Conservation (phyloP, 2,113 vertebrate genomes). For the Archilochus colubris region DNA sequence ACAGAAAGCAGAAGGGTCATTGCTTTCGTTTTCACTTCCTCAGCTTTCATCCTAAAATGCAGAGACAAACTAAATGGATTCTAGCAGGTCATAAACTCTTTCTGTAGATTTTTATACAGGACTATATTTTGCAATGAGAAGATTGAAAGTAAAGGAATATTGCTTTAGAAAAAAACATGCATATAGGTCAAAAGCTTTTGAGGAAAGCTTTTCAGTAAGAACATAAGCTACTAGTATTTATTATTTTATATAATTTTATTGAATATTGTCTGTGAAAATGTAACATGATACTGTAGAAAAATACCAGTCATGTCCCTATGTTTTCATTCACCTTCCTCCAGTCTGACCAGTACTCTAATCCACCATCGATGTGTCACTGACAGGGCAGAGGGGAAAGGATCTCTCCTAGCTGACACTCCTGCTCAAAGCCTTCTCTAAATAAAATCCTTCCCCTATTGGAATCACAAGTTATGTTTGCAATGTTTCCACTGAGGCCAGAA, state of each 20-base stretch:
- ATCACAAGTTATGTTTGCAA: neutral
- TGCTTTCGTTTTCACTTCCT: neutral
- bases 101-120: neutral
- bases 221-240: neutral
- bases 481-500: neutral
- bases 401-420: neutral
- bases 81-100: neutral
- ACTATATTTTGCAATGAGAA: neutral
- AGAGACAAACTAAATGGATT: neutral
- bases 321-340: neutral
- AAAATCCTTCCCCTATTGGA: neutral
- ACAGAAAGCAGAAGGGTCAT: neutral
- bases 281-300: neutral
- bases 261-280: neutral
- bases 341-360: neutral
- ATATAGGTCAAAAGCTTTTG: neutral
- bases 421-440: neutral
- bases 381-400: neutral
- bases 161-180: neutral
- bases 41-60: neutral
- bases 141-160: neutral
- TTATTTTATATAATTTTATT: neutral
- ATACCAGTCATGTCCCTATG: accelerated
- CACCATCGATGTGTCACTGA: no score
- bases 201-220: neutral